Conservation (phyloP, 2,888 invertebrate genomes). For the Brenthis hecate region DNA sequence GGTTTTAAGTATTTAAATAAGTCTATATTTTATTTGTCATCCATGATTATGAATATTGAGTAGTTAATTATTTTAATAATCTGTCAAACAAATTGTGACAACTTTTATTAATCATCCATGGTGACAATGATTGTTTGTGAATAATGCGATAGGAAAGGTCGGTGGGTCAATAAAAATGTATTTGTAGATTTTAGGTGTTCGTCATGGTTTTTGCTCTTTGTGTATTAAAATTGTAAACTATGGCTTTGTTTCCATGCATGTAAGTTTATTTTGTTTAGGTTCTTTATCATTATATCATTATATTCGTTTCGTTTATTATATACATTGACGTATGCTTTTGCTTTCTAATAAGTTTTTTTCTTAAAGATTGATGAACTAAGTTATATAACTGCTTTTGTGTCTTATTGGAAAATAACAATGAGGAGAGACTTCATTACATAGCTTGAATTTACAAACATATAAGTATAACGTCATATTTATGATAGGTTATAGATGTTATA, state of each 20-base stretch:
- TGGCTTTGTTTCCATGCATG: constrained; percentile 65
- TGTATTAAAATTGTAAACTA: constrained; percentile 52
- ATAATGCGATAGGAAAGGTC: constrained; percentile 56
- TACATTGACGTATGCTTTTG: constrained; percentile 35
- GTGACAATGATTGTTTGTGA: constrained; percentile 24
- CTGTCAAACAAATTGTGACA: constrained; percentile 14
- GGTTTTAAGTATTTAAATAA: no score
- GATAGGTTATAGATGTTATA: not conserved
- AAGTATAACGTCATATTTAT: constrained; percentile 1
- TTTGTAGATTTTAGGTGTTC: constrained; percentile 60
- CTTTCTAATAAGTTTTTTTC: constrained; percentile 32
- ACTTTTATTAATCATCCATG: no score
- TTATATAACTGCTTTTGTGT: constrained; percentile 26
- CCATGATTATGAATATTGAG: not conserved
- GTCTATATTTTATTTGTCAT: no score
- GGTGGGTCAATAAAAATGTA: constrained; percentile 67
- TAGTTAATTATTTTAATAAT: constrained; percentile 6
- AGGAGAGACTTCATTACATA: not conserved
- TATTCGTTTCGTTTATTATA: constrained; percentile 22
- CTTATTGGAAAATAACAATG: constrained; percentile 3
- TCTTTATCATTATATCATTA: constrained; percentile 33
- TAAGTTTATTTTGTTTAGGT: constrained; percentile 55
- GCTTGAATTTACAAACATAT: not conserved
- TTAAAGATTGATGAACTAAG: constrained; percentile 5
- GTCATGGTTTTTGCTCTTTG: constrained; percentile 76